phyloP scores from a whole-genome alignment of 2,113 vertebrate genomes.

The Spilogale gracilis region DNA sequence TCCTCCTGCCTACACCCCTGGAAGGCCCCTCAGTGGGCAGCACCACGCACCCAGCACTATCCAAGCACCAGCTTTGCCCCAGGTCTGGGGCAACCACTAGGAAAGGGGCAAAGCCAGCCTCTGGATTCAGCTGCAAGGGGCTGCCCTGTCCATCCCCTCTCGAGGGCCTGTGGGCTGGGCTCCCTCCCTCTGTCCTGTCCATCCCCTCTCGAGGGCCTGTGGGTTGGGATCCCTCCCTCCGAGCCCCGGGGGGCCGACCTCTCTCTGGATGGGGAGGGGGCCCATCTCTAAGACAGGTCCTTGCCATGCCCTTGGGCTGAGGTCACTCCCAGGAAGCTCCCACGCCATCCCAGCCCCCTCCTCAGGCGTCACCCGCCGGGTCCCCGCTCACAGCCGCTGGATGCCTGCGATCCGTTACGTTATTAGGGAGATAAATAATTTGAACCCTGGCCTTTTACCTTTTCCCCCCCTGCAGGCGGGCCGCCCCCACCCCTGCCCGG shows the following conservation, averaged over 20 bases:
- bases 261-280: fast-evolving
- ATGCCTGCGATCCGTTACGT: constrained; percentile 93
- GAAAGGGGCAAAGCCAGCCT: neutral
- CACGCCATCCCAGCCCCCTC: constrained; percentile 80
- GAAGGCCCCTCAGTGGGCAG: neutral
- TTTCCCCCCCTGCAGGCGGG: constrained; percentile 90
- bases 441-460: constrained; percentile 96
- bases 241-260: neutral
- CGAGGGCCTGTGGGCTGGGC: too few relatives aligned
- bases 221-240: neutral
- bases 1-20: fast-evolving
- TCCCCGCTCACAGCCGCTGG: constrained; percentile 86
- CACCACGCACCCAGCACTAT: fast-evolving
- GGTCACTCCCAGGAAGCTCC: constrained; percentile 89
- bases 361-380: constrained; percentile 84
- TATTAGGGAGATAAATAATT: constrained; percentile 98
- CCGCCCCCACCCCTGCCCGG: constrained; percentile 83
- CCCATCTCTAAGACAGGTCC: constrained; percentile 76
- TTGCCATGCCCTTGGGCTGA: constrained; percentile 88
- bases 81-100: neutral
- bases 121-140: neutral
- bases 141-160: too few relatives aligned
- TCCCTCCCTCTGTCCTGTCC: neutral
- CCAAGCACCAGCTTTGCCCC: fast-evolving
- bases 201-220: too few relatives aligned